Base-by-base conservation (phyloP, 2,113 vertebrate species). In the Xenus cinereus region DNA sequence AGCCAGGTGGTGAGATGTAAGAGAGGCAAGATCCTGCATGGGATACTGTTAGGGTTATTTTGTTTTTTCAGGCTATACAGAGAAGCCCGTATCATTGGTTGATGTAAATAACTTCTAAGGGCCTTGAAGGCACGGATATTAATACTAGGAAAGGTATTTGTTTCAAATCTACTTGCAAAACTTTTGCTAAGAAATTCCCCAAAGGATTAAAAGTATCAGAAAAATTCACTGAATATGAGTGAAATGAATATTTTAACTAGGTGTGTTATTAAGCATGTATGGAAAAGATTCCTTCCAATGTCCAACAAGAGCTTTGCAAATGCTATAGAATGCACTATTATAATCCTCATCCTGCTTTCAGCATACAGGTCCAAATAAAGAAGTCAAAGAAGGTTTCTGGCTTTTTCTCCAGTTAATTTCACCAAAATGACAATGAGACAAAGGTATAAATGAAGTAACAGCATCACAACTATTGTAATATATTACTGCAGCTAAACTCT, bases 1-100 rank as follows among this genome's bases (percentile, higher is more conserved):
- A 95, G 85, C 76, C 97, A 97, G 96, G 95, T 97, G 93, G 68
- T 78, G 83, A 93, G 86, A 90, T 72, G 35, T 41, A 53, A 95
- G 91, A 89, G 75, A 88, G 14, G 17, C 37, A 86, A 37, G 37
- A 90, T 89, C 56, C 68, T 89, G 39, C 21, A 0, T 7, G 51
- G 39, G 43, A 68, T 87, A 68, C 18, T 68, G 15, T 63, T 74
- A 57, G 24, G 14, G 7, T 2, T 0, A 14, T 20, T 32, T 0
- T 4, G 1, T 22, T 76, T 77, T 89, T 72, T 41, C 14, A 19
- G 39, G 27, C 27, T 72, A 5, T 28, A 56, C 24, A 57, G 54
- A 76, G 45, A 67, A 86, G 22, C 9, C 12, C 5, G 3, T 51
- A 30, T 43, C 60, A 87, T 2, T 71, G 63, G 32, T 43, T 84